These are phyloP conservation scores for Pectinophora gossypiella DNA, from an alignment of 1,140 invertebrate species.

Conservation along the genomic window DNA sequence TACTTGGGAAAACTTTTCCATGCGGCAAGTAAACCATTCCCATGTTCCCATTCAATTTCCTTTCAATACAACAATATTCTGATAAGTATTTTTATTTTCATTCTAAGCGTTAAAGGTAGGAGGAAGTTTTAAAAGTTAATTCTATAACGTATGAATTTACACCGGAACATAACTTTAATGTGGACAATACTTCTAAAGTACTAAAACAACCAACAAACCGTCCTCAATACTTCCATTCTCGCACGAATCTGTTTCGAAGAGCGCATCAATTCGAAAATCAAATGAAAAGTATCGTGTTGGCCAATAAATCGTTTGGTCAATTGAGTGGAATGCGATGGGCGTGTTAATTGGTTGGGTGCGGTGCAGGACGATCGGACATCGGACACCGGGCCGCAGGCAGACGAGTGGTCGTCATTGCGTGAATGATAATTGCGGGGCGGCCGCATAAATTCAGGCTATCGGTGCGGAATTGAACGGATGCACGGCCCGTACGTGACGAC, in stretches of 20 bases:
- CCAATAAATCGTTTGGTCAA: conserved; percentile 61
- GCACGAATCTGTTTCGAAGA: too few relatives aligned
- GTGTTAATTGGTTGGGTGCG: conserved; percentile 66
- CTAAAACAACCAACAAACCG: too few relatives aligned
- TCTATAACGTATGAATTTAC: too few relatives aligned
- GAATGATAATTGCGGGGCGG: conserved; percentile 63
- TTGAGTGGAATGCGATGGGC: conserved; percentile 59
- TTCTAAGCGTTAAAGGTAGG: too few relatives aligned
- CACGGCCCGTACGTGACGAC: conserved; percentile 29
- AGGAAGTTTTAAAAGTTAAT: too few relatives aligned
- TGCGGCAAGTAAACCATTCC: background rate
- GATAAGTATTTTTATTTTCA: too few relatives aligned
- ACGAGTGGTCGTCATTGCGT: conserved; percentile 48
- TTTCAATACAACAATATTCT: background rate
- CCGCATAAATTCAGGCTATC: conserved; percentile 55
- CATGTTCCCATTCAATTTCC: background rate
- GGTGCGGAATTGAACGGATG: conserved; percentile 54
- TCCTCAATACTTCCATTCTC: too few relatives aligned
- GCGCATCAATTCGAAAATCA: background rate
- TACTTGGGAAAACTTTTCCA: background rate
- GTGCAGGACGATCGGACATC: conserved; percentile 20
- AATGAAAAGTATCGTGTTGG: conserved; percentile 9
- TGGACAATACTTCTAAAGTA: too few relatives aligned
- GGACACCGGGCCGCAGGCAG: conserved; percentile 19
- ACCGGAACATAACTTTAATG: background rate